Conservation (phyloP, 2,113 vertebrate genomes). For the Fregata magnificens region DNA sequence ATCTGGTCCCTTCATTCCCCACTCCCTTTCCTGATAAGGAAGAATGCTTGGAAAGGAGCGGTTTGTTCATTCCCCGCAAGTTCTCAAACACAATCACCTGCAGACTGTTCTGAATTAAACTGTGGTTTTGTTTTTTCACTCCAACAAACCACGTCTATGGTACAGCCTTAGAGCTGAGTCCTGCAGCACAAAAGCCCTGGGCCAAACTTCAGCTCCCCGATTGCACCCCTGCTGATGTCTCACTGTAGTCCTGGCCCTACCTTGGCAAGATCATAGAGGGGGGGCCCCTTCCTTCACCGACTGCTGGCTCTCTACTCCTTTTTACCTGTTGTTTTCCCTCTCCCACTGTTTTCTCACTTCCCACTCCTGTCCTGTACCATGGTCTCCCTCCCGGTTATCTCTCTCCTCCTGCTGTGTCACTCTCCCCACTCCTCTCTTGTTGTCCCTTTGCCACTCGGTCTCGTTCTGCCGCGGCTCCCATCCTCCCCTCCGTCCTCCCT, state of each 20-base stretch:
- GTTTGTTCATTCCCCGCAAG: neutral
- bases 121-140: neutral
- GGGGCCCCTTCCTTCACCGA: neutral
- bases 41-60: neutral
- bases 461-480: neutral
- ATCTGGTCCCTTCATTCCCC: neutral
- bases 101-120: neutral
- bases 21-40: neutral
- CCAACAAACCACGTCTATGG: neutral
- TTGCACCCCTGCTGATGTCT: neutral
- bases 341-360: neutral
- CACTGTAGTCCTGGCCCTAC: neutral
- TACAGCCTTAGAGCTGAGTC: constrained; percentile 14
- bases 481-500: neutral
- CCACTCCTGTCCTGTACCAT: neutral
- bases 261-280: neutral
- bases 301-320: neutral
- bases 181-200: constrained; percentile 20
- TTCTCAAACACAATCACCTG: neutral
- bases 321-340: neutral
- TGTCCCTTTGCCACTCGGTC: neutral
- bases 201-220: constrained; percentile 13
- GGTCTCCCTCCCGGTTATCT: neutral
- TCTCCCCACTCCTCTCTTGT: constrained; percentile 3
- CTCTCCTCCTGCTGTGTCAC: neutral